These are phyloP conservation scores for Tenrec ecaudatus DNA, from an alignment of 2,113 vertebrate species.

Conservation along the genomic window DNA sequence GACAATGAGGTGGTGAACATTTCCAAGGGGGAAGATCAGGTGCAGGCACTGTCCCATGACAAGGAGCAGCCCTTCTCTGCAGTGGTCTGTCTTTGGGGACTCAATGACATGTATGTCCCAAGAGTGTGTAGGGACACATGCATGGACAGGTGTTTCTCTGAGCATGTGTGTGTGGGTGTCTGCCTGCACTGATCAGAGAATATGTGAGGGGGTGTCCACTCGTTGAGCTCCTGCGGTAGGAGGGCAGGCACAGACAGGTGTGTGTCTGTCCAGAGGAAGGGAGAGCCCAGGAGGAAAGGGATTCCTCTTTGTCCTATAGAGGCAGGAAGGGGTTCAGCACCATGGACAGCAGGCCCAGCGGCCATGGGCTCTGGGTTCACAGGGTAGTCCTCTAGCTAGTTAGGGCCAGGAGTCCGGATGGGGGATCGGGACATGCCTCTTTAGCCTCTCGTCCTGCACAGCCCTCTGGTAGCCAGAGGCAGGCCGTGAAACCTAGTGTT, in stretches of 20 bases:
- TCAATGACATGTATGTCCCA: background rate
- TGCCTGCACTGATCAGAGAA: background rate
- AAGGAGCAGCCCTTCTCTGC: background rate
- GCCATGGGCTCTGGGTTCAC: background rate
- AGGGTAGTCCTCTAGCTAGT: background rate
- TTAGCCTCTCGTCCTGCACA: constrained; percentile 48
- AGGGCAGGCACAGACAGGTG: background rate
- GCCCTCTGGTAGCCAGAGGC: constrained; percentile 79
- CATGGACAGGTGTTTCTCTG: accelerated
- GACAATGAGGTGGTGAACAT: background rate
- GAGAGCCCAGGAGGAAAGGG: background rate
- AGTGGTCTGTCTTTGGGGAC: background rate
- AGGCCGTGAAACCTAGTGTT: constrained; percentile 87
- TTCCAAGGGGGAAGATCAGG: background rate
- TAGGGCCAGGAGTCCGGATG: background rate
- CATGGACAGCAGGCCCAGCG: background rate
- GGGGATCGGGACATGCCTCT: background rate
- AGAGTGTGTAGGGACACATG: background rate
- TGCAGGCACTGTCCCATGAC: background rate
- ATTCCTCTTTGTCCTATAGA: accelerated
- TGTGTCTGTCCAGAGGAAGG: background rate
- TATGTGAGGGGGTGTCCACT: background rate
- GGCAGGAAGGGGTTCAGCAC: background rate
- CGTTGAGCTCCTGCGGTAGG: background rate
- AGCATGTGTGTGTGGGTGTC: background rate